Percentiles rank a stretch among this genome's conserved stretches.
These are phyloP conservation scores for Hedya salicella DNA, from an alignment of 2,888 invertebrate genomes.

Conservation along the genomic window DNA sequence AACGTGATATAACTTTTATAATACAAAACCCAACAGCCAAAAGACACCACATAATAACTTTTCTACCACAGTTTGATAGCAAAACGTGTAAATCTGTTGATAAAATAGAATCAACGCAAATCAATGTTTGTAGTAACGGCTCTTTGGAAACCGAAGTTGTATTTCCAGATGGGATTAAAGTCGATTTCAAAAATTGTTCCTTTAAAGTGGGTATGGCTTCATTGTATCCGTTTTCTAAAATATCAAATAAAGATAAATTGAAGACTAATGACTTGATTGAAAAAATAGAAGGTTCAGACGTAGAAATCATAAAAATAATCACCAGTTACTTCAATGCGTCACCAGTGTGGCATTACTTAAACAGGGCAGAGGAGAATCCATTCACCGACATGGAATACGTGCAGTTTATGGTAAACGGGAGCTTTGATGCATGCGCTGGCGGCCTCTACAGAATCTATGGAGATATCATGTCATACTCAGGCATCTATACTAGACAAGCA, in stretches of 20 bases:
- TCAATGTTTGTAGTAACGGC: conserved; percentile 59
- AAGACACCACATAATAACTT: conserved; percentile 52
- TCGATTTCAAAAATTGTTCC: conserved; percentile 64
- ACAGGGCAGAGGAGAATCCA: conserved; percentile 56
- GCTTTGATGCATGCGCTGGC: conserved; percentile 67
- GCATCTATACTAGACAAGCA: conserved; percentile 63
- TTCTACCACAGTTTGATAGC: conserved; percentile 56
- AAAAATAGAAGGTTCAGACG: conserved; percentile 61
- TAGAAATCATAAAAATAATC: conserved; percentile 68
- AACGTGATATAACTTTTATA: conserved; percentile 58
- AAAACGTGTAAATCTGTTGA: conserved; percentile 54
- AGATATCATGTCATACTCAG: conserved; percentile 68
- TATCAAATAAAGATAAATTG: conserved; percentile 53
- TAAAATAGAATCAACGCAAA: conserved; percentile 45
- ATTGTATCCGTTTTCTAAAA: conserved; percentile 61
- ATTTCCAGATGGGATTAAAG: conserved; percentile 58
- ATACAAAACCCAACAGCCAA: conserved; percentile 45
- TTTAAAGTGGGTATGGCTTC: conserved; percentile 63
- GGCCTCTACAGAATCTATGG: conserved; percentile 68
- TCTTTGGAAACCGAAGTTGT: conserved; percentile 45
- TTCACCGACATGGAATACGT: conserved; percentile 53
- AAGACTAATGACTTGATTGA: conserved; percentile 58
- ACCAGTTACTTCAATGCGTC: conserved; percentile 63
- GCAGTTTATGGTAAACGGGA: conserved; percentile 62
- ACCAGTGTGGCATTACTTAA: conserved; percentile 58